phyloP scores from a whole-genome alignment of 2,113 vertebrate genomes.

The Entomyzon cyanotis region DNA sequence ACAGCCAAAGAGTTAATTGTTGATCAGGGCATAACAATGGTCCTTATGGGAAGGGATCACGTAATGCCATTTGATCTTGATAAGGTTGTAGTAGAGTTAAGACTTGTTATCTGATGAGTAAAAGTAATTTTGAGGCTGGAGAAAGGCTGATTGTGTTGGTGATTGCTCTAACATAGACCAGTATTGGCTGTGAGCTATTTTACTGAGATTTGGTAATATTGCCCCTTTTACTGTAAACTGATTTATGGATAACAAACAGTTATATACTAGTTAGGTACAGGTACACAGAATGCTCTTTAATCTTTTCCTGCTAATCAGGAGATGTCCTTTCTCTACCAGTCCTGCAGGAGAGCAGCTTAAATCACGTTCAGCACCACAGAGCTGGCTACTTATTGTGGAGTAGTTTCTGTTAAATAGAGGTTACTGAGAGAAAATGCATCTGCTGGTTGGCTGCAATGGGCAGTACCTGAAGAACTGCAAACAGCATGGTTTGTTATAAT shows the following conservation, averaged over 20 bases:
- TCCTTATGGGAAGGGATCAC: background rate
- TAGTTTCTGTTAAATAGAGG: background rate
- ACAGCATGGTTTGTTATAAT: background rate
- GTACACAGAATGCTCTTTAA: background rate
- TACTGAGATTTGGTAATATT: background rate
- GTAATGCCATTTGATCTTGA: background rate
- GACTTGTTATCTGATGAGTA: background rate
- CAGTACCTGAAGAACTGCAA: background rate
- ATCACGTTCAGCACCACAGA: background rate
- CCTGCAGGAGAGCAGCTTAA: background rate
- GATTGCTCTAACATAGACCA: background rate
- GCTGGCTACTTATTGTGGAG: background rate
- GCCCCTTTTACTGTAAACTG: background rate
- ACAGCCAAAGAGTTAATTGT: background rate
- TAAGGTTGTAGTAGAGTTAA: background rate
- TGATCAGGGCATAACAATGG: background rate
- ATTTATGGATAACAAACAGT: background rate
- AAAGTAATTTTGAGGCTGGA: background rate
- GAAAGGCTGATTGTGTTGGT: background rate
- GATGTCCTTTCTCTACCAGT: background rate
- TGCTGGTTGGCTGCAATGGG: background rate
- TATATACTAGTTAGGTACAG: background rate
- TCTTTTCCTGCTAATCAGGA: background rate
- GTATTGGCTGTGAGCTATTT: background rate
- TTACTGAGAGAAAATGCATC: background rate